Conservation (phyloP, 1,140 invertebrate species). For the Aphaenogaster floridana region DNA sequence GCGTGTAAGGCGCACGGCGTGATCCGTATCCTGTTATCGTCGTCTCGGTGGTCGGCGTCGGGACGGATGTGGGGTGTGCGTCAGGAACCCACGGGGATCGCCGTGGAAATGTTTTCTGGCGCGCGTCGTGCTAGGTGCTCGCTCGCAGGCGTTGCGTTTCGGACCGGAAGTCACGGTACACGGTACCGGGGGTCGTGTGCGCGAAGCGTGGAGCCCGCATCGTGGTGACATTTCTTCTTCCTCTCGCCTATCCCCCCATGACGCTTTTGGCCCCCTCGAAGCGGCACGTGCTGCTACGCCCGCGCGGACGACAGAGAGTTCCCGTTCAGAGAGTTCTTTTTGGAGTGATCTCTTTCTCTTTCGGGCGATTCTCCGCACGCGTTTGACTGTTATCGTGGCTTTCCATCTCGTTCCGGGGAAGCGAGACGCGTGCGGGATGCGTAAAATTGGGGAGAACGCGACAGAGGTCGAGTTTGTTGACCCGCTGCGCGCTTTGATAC, state of each 20-base stretch:
- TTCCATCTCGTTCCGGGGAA: conserved; percentile 4
- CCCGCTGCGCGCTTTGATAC: background rate
- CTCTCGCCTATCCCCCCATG: background rate
- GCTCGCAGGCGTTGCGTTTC: background rate
- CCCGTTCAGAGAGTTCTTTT: background rate
- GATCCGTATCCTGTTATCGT: background rate
- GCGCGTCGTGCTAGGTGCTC: background rate
- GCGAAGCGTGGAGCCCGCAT: conserved; percentile 54
- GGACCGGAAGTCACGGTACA: conserved; percentile 51
- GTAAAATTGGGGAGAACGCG: background rate
- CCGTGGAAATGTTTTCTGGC: conserved; percentile 26
- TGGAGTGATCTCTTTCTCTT: background rate
- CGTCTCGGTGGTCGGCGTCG: background rate
- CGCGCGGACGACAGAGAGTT: conserved; percentile 37
- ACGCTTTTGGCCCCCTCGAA: conserved; percentile 20
- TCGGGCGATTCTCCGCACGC: background rate
- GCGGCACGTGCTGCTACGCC: conserved; percentile 49
- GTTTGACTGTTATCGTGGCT: conserved; percentile 28
- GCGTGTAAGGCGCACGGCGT: too few relatives aligned
- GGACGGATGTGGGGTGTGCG: conserved; percentile 39
- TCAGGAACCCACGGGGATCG: conserved; percentile 15
- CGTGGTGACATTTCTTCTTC: conserved; percentile 15
- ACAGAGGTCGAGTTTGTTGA: background rate
- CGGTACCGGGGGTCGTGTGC: conserved; percentile 48
- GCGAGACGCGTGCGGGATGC: background rate